Evolutionary conservation across 2,888 invertebrate genomes (phyloP), one percentile per base, ranked within the genome.

Genomic region (Coenonympha arcania): DNA sequence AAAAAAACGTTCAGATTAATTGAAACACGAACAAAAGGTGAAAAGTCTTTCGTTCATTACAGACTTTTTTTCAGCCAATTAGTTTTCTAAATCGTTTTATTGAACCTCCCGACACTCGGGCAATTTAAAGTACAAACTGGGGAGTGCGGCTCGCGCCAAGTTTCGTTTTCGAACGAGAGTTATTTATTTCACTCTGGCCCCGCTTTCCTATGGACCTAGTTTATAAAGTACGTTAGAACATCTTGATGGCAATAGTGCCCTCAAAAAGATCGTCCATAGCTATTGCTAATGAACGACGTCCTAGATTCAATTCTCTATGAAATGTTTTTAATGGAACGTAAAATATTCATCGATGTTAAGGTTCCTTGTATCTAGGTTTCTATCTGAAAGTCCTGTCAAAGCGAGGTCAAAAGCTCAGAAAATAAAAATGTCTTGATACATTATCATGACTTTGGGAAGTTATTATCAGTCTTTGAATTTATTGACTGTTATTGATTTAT

Each of bases 121-220:
- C 40, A 31, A 43, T 48, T 48, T 48, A 39, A 48, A 48, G 48
- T 37, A 48, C 42, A 43, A 45, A 42, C 31, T 41, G 41, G 40
- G 11, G 15, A 33, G 48, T 16, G 16, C 28, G 26, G 44, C 44
- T 39, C 16, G 30, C 34, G 47, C 44, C 44, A 44, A 54, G 36
- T 46, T 39, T 43, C 22, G 16, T 37, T 52, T 24, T 26, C 18
- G 15, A 26, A 6, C 26, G 50, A 39, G 28, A 40, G 43, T 40
- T 51, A 51, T 51, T 50, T 54, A 34, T 43, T 44, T 45, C 33
- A 33, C 40, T 34, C 19, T 40, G 11, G 34, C 30, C 13, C 18
- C 31, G 20, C 19, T 52, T 37, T 47, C 20, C 9, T 18, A 9
- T 26, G n/a, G 26, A 40, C 18, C 26, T 26, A 18, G 41, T 26